These are phyloP conservation scores for Mamestra configurata DNA, from an alignment of 1,140 invertebrate species.

Conservation along the genomic window DNA sequence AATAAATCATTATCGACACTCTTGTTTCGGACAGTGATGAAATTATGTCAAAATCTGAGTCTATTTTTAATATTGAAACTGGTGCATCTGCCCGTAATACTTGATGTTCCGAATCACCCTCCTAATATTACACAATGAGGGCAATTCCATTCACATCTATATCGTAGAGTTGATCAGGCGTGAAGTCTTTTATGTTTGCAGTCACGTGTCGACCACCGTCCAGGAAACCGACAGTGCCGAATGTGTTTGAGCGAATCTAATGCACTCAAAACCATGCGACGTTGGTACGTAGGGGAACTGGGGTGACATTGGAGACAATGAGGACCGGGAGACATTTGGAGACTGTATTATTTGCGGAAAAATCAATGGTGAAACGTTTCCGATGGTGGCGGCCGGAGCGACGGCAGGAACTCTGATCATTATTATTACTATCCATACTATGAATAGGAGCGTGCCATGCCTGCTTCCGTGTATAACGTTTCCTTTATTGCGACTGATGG, in stretches of 20 bases:
- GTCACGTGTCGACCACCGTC: constrained; percentile 81
- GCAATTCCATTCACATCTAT: constrained; percentile 85
- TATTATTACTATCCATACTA: constrained; percentile 79
- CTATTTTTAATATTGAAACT: constrained; percentile 26
- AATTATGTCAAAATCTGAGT: constrained; percentile 16
- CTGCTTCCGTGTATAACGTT: constrained; percentile 69
- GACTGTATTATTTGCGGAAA: constrained; percentile 84
- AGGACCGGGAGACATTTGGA: constrained; percentile 68
- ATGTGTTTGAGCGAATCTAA: constrained; percentile 83
- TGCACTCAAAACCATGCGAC: constrained; percentile 84
- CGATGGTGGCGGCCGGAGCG: constrained; percentile 70
- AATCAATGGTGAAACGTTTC: constrained; percentile 85
- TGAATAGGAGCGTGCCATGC: constrained; percentile 69
- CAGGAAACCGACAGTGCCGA: constrained; percentile 79
- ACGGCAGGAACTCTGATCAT: constrained; percentile 78
- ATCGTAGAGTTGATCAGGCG: constrained; percentile 78
- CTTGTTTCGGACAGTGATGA: constrained; percentile 14
- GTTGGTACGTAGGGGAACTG: constrained; percentile 59
- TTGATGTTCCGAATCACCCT: constrained; percentile 62
- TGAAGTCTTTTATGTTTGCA: constrained; percentile 84
- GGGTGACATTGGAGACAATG: constrained; percentile 71
- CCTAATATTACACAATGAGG: constrained; percentile 79
- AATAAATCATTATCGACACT: constrained; percentile 60
- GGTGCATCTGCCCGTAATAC: constrained; percentile 11
- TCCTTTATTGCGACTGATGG: constrained; percentile 73